A percentile compares a stretch with the other conserved stretches of the same genome.
These are phyloP conservation scores for Cirrhinus molitorella DNA, from an alignment of 2,797 vertebrate genomes.

Conservation along the genomic window DNA sequence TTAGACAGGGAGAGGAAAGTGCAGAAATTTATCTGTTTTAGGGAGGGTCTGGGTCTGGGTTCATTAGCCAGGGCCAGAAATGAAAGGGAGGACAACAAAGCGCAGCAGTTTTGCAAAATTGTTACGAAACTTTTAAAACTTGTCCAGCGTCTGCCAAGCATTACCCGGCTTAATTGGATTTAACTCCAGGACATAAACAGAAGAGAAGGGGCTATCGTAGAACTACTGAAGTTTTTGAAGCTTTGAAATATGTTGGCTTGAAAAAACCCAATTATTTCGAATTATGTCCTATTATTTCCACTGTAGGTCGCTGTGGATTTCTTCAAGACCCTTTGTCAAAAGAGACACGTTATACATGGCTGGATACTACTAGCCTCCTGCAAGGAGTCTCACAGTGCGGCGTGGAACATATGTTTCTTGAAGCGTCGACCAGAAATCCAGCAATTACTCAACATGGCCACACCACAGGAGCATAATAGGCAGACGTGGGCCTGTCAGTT, in stretches of 20 bases:
- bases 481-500: conserved; percentile 43
- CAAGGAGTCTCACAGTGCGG: conserved; percentile 16
- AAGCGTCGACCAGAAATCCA: conserved; percentile 42
- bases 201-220: conserved; percentile 1
- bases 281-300: conserved; percentile 24
- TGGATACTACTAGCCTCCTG: conserved; percentile 26
- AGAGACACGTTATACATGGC: conserved; percentile 26
- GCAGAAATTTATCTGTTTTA: conserved; percentile 60
- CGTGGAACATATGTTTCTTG: conserved; percentile 52
- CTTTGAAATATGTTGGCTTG: conserved; percentile 35
- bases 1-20: conserved; percentile 67
- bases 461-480: conserved; percentile 48
- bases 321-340: conserved; percentile 38
- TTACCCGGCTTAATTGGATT: conserved; percentile 38
- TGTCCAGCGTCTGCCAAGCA: conserved; percentile 22
- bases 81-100: conserved; percentile 59
- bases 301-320: conserved; percentile 6
- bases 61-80: conserved; percentile 58
- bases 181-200: conserved; percentile 29
- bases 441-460: conserved; percentile 49
- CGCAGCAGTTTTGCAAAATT: conserved; percentile 48
- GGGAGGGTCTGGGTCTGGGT: conserved; percentile 50
- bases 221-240: conserved; percentile 11
- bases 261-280: background rate
- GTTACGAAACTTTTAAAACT: conserved; percentile 42